Conservation (phyloP, 2,113 vertebrate species). For the Megalops atlanticus region DNA sequence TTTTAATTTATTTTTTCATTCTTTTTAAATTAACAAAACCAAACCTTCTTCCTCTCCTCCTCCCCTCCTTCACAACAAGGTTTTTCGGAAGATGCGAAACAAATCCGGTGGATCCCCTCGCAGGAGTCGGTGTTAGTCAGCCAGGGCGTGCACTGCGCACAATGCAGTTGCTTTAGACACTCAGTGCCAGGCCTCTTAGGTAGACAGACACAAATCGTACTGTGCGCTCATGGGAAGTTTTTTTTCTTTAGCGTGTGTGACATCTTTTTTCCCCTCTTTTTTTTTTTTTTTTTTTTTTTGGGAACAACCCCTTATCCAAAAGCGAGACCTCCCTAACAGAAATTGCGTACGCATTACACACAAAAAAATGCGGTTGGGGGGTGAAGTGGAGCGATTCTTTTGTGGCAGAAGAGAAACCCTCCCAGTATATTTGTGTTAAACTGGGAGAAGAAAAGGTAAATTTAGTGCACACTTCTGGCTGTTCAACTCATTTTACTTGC, state of each 20-base stretch:
- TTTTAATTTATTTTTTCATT: constrained; percentile 51
- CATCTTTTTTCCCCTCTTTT: constrained; percentile 63
- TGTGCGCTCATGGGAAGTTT: constrained; percentile 58
- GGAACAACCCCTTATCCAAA: constrained; percentile 66
- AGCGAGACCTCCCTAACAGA: constrained; percentile 43
- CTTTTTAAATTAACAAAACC: constrained; percentile 59
- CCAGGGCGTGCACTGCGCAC: constrained; percentile 85
- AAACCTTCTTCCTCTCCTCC: constrained; percentile 56
- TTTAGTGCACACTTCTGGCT: constrained; percentile 71
- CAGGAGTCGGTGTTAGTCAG: constrained; percentile 75
- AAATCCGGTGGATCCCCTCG: constrained; percentile 53
- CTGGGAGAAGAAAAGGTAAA: constrained; percentile 78
- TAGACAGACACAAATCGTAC: constrained; percentile 70
- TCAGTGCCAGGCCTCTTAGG: constrained; percentile 78
- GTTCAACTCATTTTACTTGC: constrained; percentile 52
- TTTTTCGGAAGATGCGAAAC: constrained; percentile 66
- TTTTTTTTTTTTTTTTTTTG: constrained; percentile 52
- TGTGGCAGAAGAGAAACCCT: constrained; percentile 66
- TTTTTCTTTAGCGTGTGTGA: constrained; percentile 66
- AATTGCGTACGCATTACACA: constrained; percentile 62
- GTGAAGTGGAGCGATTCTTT: constrained; percentile 70
- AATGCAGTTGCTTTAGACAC: constrained; percentile 87
- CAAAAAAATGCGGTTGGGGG: constrained; percentile 56
- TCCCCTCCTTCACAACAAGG: constrained; percentile 63
- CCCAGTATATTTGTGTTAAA: constrained; percentile 76